These are phyloP conservation scores for Myripristis murdjan DNA, from an alignment of 2,797 vertebrate genomes.

Conservation along the genomic window DNA sequence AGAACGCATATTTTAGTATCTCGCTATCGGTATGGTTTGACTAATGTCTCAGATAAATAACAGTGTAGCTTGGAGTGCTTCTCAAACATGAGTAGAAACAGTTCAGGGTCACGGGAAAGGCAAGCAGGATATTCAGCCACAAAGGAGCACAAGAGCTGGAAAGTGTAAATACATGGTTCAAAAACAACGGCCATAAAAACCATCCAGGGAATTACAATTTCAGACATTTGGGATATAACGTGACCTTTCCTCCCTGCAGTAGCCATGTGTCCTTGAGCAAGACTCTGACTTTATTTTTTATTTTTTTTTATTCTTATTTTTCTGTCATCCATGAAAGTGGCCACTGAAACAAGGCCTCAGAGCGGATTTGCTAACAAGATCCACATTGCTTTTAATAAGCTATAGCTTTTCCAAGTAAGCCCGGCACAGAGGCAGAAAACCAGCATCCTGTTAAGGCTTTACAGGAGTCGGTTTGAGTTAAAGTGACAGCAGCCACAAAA, in stretches of 20 bases:
- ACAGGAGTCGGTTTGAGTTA: constrained; percentile 17
- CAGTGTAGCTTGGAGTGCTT: no score
- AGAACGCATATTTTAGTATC: no score
- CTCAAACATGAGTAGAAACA: background rate
- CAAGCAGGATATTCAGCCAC: no score
- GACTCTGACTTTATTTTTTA: constrained; percentile 6
- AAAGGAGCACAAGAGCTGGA: no score
- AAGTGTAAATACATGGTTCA: no score
- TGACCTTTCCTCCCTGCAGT: background rate
- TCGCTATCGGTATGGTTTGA: no score
- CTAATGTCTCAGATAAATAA: no score
- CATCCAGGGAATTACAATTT: background rate
- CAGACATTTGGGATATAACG: no score
- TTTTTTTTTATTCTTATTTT: constrained; percentile 3
- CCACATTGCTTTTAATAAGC: constrained; percentile 46
- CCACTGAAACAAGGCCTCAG: constrained; percentile 10
- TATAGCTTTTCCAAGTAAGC: constrained; percentile 14
- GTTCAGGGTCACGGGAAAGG: no score
- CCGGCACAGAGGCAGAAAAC: constrained; percentile 14
- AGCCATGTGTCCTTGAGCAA: background rate
- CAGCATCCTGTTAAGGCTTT: constrained; percentile 7
- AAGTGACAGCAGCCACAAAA: background rate
- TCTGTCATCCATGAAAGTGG: background rate
- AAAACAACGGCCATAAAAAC: background rate
- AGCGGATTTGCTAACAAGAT: constrained; percentile 28